Conservation (phyloP, 2,113 vertebrate genomes). For the Xiphophorus couchianus region DNA sequence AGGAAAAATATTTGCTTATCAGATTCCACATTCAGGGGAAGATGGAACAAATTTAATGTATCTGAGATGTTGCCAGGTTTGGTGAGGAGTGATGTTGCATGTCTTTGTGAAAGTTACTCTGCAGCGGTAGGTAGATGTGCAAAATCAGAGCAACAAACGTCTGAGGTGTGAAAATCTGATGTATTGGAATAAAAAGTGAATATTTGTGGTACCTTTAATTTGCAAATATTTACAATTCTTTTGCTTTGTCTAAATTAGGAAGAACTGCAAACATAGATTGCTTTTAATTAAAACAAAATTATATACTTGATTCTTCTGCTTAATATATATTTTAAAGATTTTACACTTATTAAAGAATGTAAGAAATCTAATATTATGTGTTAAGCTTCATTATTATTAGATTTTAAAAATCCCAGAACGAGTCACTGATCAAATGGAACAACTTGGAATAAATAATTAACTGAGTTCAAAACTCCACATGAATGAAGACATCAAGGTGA, state of each 20-base stretch:
- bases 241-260: too few species aligned
- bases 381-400: too few species aligned
- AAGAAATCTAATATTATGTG: too few species aligned
- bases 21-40: not conserved
- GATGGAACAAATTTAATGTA: not conserved
- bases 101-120: not conserved
- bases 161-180: not conserved
- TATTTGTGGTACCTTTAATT: too few species aligned
- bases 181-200: not conserved
- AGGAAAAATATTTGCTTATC: not conserved
- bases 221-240: too few species aligned
- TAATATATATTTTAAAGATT: too few species aligned
- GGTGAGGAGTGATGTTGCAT: not conserved
- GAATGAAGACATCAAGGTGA: not conserved
- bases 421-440: too few species aligned
- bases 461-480: constrained; percentile 3
- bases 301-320: too few species aligned
- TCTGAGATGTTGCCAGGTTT: not conserved
- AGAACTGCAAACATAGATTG: too few species aligned
- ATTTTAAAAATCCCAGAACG: too few species aligned
- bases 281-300: too few species aligned
- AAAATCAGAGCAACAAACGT: not conserved
- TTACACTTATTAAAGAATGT: too few species aligned
- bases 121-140: not conserved
- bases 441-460: constrained; percentile 4